Conservation (phyloP, 2,797 vertebrate genomes). For the Lepidocolaptes lacrymiger region DNA sequence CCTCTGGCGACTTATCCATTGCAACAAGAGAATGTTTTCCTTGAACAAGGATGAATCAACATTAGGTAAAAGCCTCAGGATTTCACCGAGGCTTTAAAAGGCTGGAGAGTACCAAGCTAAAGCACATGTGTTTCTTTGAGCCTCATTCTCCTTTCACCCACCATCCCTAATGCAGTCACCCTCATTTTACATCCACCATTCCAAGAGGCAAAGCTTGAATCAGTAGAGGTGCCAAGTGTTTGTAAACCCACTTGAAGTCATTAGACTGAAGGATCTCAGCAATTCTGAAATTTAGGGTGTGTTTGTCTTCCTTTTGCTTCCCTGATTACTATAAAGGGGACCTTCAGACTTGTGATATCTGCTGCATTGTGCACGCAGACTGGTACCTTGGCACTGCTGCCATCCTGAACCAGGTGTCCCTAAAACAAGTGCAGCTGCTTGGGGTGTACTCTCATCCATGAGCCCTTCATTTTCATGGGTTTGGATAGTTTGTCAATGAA, state of each 20-base stretch:
- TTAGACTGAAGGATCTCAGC: not conserved
- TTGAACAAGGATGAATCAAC: not conserved
- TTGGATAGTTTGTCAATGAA: not conserved
- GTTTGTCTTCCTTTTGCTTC: not conserved
- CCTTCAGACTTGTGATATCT: not conserved
- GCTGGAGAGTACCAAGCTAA: not conserved
- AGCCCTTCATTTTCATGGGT: not conserved
- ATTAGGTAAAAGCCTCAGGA: constrained; percentile 33
- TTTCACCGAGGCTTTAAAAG: not conserved
- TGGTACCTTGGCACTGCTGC: not conserved
- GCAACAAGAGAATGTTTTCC: constrained; percentile 49
- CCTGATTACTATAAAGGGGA: not conserved
- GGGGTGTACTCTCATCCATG: rapidly evolving
- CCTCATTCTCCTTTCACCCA: not conserved
- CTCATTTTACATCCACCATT: not conserved
- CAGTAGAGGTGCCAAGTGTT: not conserved
- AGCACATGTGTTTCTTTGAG: not conserved
- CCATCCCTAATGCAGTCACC: not conserved
- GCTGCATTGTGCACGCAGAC: rapidly evolving
- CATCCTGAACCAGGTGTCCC: not conserved
- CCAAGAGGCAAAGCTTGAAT: not conserved
- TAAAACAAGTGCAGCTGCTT: not conserved
- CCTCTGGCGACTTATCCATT: constrained; percentile 5
- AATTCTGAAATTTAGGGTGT: not conserved
- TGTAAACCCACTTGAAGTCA: not conserved